These are phyloP conservation scores for Columba janthina DNA, from an alignment of 2,113 vertebrate species.

Conservation along the genomic window DNA sequence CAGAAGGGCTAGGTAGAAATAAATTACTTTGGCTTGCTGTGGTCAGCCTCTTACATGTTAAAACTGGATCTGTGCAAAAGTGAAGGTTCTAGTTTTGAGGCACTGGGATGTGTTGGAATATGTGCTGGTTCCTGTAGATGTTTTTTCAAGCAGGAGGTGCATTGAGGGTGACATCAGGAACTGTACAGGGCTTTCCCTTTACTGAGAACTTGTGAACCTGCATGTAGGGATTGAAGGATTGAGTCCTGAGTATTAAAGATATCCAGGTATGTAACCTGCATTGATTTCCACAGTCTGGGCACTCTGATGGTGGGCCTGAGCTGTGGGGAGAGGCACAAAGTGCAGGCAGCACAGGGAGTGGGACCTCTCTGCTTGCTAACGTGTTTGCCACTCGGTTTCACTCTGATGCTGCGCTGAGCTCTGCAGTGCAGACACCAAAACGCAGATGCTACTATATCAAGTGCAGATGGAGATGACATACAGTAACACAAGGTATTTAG, in stretches of 20 bases:
- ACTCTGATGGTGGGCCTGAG: neutral
- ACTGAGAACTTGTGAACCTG: neutral
- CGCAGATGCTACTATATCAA: neutral
- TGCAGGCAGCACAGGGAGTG: neutral
- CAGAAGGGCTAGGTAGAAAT: neutral
- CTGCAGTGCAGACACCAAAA: neutral
- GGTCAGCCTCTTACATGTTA: neutral
- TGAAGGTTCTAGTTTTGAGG: neutral
- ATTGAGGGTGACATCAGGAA: neutral
- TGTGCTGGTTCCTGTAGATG: neutral
- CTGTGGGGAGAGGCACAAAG: neutral
- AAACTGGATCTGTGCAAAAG: neutral
- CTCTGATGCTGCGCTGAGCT: neutral
- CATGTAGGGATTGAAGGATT: neutral
- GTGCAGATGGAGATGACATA: neutral
- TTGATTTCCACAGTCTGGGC: neutral
- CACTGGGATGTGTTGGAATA: neutral
- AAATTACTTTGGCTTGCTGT: neutral
- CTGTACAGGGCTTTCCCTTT: neutral
- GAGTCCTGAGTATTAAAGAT: neutral
- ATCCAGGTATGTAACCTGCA: neutral
- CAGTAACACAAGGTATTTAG: neutral
- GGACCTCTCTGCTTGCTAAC: neutral
- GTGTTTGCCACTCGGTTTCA: accelerated
- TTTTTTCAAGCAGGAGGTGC: neutral